Percentiles rank a stretch among this genome's conserved stretches.
Evolutionary conservation across 2,797 vertebrate species (phyloP).

Genomic region (Aselliscus stoliczkanus): DNA sequence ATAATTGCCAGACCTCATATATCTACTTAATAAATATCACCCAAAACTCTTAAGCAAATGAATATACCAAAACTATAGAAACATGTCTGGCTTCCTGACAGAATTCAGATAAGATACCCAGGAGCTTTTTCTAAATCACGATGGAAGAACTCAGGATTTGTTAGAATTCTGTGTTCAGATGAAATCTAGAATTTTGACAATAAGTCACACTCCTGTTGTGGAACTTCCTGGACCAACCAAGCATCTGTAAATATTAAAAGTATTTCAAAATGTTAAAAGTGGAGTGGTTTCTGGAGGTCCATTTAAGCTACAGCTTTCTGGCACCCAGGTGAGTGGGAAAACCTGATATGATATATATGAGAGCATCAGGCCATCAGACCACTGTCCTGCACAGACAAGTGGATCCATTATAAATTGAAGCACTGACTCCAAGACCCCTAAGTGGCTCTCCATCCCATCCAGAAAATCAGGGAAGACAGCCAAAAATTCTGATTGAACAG

Average conservation of each 20-base stretch:
- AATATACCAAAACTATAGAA: slow-evolving; percentile 19
- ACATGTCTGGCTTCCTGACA: slow-evolving; percentile 2
- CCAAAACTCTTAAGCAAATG: neutral
- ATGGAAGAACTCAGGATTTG: neutral
- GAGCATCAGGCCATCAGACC: neutral
- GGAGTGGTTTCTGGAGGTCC: neutral
- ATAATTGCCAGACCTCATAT: too few relatives aligned
- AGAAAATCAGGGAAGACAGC: neutral
- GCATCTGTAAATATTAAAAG: neutral
- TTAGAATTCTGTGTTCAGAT: neutral
- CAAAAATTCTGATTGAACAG: neutral
- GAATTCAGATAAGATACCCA: neutral
- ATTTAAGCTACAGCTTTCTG: neutral
- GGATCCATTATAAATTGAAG: neutral
- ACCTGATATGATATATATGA: neutral
- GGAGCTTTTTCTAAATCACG: neutral
- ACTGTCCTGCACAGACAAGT: neutral
- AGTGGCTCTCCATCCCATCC: neutral
- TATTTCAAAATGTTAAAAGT: neutral
- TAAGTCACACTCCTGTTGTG: neutral
- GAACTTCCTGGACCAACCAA: neutral
- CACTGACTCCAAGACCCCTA: neutral
- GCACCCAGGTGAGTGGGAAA: fast-evolving
- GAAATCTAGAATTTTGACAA: neutral
- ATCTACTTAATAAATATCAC: slow-evolving; percentile 46